phyloP scores from a whole-genome alignment of 1,140 invertebrate species.

The Brachionus paranguensis region DNA sequence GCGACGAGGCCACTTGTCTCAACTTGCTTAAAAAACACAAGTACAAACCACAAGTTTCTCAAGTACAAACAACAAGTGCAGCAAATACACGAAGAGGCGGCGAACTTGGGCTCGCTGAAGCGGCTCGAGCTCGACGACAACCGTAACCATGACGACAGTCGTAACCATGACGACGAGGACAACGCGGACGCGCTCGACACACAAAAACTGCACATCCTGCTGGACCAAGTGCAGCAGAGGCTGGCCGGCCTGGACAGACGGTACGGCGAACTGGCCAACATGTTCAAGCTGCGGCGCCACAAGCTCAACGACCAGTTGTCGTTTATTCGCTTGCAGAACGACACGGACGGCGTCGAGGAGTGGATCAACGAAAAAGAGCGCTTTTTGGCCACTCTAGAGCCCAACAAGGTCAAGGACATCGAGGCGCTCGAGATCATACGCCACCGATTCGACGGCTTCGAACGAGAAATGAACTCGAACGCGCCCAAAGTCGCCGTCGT shows the following conservation, averaged over 20 bases:
- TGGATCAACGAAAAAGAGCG: constrained; percentile 91
- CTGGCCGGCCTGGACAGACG: constrained; percentile 87
- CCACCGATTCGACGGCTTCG: constrained; percentile 96
- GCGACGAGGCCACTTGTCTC: neutral
- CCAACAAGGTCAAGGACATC: constrained; percentile 74
- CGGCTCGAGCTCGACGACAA: neutral
- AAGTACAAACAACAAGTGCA: constrained; percentile 87
- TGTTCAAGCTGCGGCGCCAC: constrained; percentile 91
- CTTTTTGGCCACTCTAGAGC: constrained; percentile 58
- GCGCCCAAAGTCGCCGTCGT: constrained; percentile 91
- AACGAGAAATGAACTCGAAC: constrained; percentile 98
- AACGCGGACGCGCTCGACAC: neutral
- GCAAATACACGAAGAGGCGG: constrained; percentile 82
- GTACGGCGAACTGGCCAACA: constrained; percentile 87
- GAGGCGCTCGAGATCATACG: constrained; percentile 99
- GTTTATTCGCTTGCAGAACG: constrained; percentile 91
- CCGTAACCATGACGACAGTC: too few relatives aligned
- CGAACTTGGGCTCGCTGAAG: constrained; percentile 57
- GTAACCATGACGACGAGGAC: too few relatives aligned
- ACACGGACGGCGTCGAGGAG: constrained; percentile 95
- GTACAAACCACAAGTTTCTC: constrained; percentile 80
- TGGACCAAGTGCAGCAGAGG: constrained; percentile 70
- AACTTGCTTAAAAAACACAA: constrained; percentile 35
- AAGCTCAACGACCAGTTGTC: constrained; percentile 89
- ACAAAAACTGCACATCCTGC: constrained; percentile 68